phyloP scores from a whole-genome alignment of 1,140 invertebrate genomes.

The Oedothorax gibbosus region DNA sequence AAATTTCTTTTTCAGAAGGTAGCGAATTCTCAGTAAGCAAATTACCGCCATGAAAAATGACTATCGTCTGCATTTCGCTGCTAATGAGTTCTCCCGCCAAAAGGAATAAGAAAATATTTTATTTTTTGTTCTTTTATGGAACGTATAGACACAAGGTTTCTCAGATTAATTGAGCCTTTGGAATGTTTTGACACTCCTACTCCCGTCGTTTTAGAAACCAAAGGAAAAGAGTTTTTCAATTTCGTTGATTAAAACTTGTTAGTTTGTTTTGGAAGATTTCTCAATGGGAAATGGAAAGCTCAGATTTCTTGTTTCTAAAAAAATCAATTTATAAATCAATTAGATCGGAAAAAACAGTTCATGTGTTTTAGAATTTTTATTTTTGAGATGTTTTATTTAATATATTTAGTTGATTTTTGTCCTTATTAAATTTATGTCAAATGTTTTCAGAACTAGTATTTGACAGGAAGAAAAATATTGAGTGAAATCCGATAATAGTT shows the following conservation, averaged over 20 bases:
- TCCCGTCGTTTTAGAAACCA: not conserved
- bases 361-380: too few species aligned
- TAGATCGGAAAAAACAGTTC: too few species aligned
- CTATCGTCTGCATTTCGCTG: not conserved
- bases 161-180: slow-evolving; percentile 30
- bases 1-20: too few species aligned
- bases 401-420: too few species aligned
- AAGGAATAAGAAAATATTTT: not conserved
- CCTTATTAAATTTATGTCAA: too few species aligned
- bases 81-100: slow-evolving; percentile 11
- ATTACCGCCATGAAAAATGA: slow-evolving; percentile 29
- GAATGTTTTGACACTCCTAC: slow-evolving; percentile 13
- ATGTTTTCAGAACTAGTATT: too few species aligned
- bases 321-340: too few species aligned
- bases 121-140: not conserved
- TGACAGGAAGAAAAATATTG: too few species aligned
- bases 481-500: too few species aligned
- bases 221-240: slow-evolving; percentile 10
- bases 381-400: too few species aligned
- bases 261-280: slow-evolving; percentile 5
- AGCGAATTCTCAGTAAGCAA: slow-evolving; percentile 19
- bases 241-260: slow-evolving; percentile 14
- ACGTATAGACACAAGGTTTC: slow-evolving; percentile 13
- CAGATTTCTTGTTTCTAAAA: too few species aligned
- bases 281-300: too few species aligned